Percentiles rank a stretch among this genome's conserved stretches.
Conservation (phyloP, 1,140 invertebrate genomes). For the Copidosoma floridanum region DNA sequence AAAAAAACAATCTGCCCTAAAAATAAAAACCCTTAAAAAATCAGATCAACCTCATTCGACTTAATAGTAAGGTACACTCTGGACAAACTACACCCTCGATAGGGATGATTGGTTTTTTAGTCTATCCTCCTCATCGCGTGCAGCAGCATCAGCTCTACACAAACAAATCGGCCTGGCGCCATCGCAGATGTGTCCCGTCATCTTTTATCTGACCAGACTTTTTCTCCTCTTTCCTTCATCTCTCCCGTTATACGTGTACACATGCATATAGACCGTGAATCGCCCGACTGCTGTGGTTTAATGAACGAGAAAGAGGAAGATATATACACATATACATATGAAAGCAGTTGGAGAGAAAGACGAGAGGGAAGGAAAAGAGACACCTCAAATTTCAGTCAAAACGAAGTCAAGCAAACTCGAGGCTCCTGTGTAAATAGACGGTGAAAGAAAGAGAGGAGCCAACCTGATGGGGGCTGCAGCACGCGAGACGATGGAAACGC, state of each 20-base stretch:
- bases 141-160: too few relatives aligned
- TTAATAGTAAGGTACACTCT: too few relatives aligned
- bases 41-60: too few relatives aligned
- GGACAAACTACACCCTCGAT: too few relatives aligned
- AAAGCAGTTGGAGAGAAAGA: background rate
- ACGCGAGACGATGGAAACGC: conserved; percentile 1
- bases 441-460: conserved; percentile 25
- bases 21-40: too few relatives aligned
- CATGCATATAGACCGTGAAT: too few relatives aligned
- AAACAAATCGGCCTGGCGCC: conserved; percentile 54
- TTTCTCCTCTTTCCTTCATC: conserved; percentile 22
- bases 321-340: background rate
- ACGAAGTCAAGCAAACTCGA: conserved; percentile 18
- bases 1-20: too few relatives aligned
- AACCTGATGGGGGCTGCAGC: conserved; percentile 35
- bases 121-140: too few relatives aligned
- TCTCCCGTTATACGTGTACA: too few relatives aligned
- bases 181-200: conserved; percentile 54
- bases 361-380: background rate
- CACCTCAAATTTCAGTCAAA: conserved; percentile 42
- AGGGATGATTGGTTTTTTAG: too few relatives aligned
- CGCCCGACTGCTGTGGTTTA: too few relatives aligned
- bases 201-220: too few relatives aligned
- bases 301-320: background rate
- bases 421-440: conserved; percentile 50